A percentile compares a stretch with the other conserved stretches of the same genome.
Evolutionary conservation across 2,113 vertebrate genomes (phyloP).

Genomic region (Callaeas wilsoni): DNA sequence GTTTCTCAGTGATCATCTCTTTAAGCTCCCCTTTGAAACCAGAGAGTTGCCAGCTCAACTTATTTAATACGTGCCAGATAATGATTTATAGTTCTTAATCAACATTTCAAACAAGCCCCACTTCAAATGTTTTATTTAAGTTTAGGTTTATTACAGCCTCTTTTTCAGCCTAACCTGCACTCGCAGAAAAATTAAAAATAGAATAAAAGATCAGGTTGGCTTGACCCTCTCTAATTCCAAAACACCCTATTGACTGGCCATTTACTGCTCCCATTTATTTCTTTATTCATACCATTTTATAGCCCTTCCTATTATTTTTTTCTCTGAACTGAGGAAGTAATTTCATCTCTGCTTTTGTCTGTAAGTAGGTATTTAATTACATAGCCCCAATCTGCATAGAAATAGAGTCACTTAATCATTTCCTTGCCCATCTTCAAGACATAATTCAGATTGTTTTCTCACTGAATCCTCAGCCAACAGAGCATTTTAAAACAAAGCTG

Average conservation of each 20-base stretch:
- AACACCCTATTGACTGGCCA: not conserved
- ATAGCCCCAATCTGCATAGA: conserved; percentile 11
- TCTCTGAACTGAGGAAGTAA: not conserved
- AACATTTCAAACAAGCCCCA: not conserved
- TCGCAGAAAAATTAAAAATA: not conserved
- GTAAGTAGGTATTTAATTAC: conserved; percentile 22
- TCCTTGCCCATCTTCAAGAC: not conserved
- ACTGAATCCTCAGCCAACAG: not conserved
- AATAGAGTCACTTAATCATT: conserved; percentile 38
- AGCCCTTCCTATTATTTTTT: not conserved
- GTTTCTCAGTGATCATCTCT: not conserved
- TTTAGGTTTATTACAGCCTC: not conserved
- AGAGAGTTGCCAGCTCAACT: not conserved
- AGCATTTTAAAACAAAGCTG: not conserved
- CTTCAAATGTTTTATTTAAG: not conserved
- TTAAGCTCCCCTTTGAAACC: not conserved
- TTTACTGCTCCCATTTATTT: conserved; percentile 41
- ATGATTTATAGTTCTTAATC: not conserved
- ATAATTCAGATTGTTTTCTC: not conserved
- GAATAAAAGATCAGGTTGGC: not conserved
- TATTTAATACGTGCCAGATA: not conserved
- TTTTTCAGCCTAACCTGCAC: not conserved
- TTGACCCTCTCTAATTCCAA: not conserved
- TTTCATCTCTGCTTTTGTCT: conserved; percentile 34
- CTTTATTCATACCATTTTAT: not conserved